phyloP scores from a whole-genome alignment of 1,140 invertebrate genomes.

The Zaprionus lachaisei region DNA sequence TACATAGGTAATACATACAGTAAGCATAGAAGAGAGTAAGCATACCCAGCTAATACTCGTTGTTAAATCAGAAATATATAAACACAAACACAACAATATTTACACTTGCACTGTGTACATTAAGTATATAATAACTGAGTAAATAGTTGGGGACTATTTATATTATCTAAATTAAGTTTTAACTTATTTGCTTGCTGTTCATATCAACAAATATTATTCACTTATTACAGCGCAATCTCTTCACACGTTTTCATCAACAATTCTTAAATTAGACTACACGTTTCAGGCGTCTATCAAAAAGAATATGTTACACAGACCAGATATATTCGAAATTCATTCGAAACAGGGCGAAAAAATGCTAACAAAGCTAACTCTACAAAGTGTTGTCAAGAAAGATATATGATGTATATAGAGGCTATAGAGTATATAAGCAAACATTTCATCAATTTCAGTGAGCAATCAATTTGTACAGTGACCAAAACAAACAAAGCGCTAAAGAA shows the following conservation, averaged over 20 bases:
- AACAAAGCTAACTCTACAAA: slow-evolving; percentile 12
- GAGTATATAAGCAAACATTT: slow-evolving; percentile 27
- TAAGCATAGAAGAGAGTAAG: slow-evolving; percentile 38
- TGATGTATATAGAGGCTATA: not conserved
- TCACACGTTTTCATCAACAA: slow-evolving; percentile 13
- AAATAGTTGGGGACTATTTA: no score
- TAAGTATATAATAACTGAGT: no score
- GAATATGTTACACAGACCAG: slow-evolving; percentile 2
- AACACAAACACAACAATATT: slow-evolving; percentile 22
- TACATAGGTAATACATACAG: slow-evolving; percentile 27
- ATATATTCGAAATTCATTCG: not conserved
- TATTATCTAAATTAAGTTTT: not conserved
- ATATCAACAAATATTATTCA: not conserved
- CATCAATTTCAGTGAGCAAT: slow-evolving; percentile 43
- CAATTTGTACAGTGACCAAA: slow-evolving; percentile 41
- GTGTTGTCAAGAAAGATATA: slow-evolving; percentile 52
- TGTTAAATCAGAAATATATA: not conserved
- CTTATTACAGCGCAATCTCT: not conserved
- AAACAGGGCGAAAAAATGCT: not conserved
- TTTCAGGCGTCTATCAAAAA: slow-evolving; percentile 61
- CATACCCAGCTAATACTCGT: slow-evolving; percentile 23
- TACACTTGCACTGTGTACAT: slow-evolving; percentile 15
- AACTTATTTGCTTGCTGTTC: not conserved
- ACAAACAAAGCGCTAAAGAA: slow-evolving; percentile 30
- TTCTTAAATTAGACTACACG: slow-evolving; percentile 59